Conservation (phyloP, 2,888 invertebrate species). For the Drosophila koepferae region DNA sequence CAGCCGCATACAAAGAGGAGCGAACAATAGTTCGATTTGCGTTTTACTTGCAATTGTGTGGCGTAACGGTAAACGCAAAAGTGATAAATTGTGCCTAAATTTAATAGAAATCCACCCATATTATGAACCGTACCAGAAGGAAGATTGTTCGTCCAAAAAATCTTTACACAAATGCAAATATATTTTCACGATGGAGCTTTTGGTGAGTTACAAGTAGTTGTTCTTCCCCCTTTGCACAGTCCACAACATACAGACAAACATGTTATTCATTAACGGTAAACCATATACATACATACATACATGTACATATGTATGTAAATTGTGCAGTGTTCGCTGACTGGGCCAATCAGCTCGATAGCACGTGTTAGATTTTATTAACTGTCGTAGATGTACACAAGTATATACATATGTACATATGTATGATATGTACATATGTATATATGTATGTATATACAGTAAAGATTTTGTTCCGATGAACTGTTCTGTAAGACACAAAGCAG, state of each 20-base stretch:
- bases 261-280: slow-evolving; percentile 54
- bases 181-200: slow-evolving; percentile 88
- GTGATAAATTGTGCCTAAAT: slow-evolving; percentile 36
- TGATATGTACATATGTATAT: neutral
- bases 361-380: slow-evolving; percentile 41
- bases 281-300: slow-evolving; percentile 7
- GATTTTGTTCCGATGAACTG: too few relatives aligned
- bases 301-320: neutral
- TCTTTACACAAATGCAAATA: slow-evolving; percentile 88
- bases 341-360: slow-evolving; percentile 32
- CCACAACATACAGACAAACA: neutral
- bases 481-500: too few relatives aligned
- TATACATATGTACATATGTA: neutral
- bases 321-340: slow-evolving; percentile 2
- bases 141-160: slow-evolving; percentile 86
- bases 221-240: slow-evolving; percentile 7
- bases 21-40: slow-evolving; percentile 12
- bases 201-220: slow-evolving; percentile 86
- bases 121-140: slow-evolving; percentile 84
- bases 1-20: slow-evolving; percentile 6
- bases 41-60: slow-evolving; percentile 17
- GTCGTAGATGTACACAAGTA: neutral
- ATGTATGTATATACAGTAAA: neutral
- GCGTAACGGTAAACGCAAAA: slow-evolving; percentile 55
- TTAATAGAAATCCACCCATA: slow-evolving; percentile 20